A percentile compares a stretch with the other conserved stretches of the same genome.
phyloP scores from a whole-genome alignment of 1,140 invertebrate genomes.

The Choristoneura fumiferana region DNA sequence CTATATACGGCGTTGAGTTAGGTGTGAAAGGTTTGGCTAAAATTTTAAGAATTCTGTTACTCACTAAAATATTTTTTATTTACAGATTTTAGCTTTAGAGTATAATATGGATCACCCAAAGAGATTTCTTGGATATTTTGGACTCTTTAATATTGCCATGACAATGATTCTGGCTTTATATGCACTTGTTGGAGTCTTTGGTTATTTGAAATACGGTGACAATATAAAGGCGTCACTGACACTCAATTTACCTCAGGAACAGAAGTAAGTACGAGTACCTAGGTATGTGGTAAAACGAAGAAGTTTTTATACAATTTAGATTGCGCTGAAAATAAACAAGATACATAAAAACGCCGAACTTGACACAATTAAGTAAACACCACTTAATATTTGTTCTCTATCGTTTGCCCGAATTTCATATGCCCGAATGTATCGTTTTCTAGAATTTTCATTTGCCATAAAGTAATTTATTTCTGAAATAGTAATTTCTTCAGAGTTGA shows the following conservation, averaged over 20 bases:
- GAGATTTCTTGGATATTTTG: slow-evolving; percentile 82
- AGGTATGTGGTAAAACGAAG: too few species aligned
- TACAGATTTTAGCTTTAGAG: slow-evolving; percentile 86
- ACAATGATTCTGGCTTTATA: slow-evolving; percentile 83
- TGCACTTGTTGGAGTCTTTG: slow-evolving; percentile 85
- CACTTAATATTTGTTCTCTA: too few species aligned
- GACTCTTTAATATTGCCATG: slow-evolving; percentile 87
- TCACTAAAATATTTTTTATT: slow-evolving; percentile 16
- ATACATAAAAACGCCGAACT: too few species aligned
- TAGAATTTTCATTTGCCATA: too few species aligned
- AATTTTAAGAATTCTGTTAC: background rate
- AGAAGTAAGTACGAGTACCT: slow-evolving; percentile 78
- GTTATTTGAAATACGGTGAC: slow-evolving; percentile 86
- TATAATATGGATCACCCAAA: slow-evolving; percentile 87
- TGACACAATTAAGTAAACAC: too few species aligned
- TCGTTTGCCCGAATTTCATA: too few species aligned
- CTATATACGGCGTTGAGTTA: too few species aligned
- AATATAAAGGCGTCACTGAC: slow-evolving; percentile 81
- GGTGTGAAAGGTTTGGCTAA: too few species aligned
- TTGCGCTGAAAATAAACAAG: too few species aligned
- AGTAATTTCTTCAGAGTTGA: too few species aligned
- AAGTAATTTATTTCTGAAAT: too few species aligned
- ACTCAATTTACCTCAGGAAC: slow-evolving; percentile 81
- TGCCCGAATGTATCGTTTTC: too few species aligned
- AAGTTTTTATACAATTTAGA: slow-evolving; percentile 32